phyloP scores from a whole-genome alignment of 2,113 vertebrate species.

The Vulpes vulpes region DNA sequence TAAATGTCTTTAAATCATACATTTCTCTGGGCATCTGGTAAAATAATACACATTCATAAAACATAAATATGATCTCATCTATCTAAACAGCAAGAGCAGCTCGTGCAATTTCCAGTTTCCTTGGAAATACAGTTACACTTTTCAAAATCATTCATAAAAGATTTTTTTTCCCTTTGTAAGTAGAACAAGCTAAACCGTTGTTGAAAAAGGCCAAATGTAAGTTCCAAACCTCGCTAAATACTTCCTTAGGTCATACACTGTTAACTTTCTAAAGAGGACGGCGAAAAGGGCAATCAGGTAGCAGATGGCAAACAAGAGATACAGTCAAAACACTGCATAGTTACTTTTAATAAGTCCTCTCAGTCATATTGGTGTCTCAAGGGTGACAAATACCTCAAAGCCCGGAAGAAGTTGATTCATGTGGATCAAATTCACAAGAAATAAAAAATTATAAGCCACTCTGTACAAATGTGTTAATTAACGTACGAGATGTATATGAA shows the following conservation, averaged over 20 bases:
- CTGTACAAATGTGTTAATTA: neutral
- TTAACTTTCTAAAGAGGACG: neutral
- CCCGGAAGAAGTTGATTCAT: neutral
- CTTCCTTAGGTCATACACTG: constrained; percentile 15
- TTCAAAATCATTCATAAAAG: constrained; percentile 19
- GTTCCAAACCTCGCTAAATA: neutral
- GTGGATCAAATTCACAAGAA: neutral
- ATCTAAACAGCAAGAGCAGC: neutral
- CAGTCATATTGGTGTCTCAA: neutral
- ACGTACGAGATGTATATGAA: neutral
- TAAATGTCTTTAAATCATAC: constrained; percentile 24
- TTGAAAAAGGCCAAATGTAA: neutral
- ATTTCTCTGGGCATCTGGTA: neutral
- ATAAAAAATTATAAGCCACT: neutral
- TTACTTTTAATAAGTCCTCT: neutral
- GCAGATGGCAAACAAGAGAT: neutral
- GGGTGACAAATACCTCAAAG: neutral
- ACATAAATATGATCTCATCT: neutral
- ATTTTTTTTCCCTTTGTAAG: neutral
- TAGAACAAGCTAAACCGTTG: neutral
- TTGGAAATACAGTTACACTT: neutral
- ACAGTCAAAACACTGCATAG: neutral
- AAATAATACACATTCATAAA: constrained; percentile 57
- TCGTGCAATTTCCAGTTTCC: neutral
- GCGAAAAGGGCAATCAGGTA: neutral